phyloP scores from a whole-genome alignment of 2,113 vertebrate genomes.

The Ptychochromis oligacanthus region DNA sequence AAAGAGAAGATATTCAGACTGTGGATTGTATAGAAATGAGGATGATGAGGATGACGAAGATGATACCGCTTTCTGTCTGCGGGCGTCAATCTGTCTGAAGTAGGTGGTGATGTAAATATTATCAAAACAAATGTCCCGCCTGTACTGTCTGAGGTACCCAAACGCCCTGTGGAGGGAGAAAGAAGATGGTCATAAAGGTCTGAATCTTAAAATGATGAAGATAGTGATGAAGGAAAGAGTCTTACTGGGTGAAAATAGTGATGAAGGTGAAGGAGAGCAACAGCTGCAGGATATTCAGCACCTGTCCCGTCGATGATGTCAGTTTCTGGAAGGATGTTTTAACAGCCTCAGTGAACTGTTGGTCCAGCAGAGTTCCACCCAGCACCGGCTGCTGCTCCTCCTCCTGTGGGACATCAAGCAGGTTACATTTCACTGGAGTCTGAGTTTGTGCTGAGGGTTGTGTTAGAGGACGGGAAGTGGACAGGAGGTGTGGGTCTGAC shows the following conservation, averaged over 20 bases:
- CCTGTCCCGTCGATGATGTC: rapidly evolving
- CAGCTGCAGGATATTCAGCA: slow-evolving; percentile 38
- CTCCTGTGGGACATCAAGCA: slow-evolving; percentile 35
- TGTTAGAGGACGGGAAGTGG: neutral
- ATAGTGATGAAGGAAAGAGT: neutral
- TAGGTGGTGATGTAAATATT: slow-evolving; percentile 68
- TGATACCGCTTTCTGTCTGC: slow-evolving; percentile 42
- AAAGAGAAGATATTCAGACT: neutral
- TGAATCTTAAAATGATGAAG: neutral
- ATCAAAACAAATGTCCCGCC: slow-evolving; percentile 59
- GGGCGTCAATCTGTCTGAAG: slow-evolving; percentile 62
- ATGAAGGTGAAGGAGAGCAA: slow-evolving; percentile 62
- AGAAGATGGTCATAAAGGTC: neutral
- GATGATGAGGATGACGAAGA: neutral
- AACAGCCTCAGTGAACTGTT: slow-evolving; percentile 29
- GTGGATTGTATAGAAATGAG: neutral
- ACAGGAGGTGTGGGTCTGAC: slow-evolving; percentile 48
- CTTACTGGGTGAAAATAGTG: slow-evolving; percentile 60
- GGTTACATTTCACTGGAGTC: neutral
- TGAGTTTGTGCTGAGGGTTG: neutral
- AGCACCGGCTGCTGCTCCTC: slow-evolving; percentile 37
- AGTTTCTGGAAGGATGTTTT: slow-evolving; percentile 17
- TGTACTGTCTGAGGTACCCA: slow-evolving; percentile 47
- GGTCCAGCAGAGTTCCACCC: slow-evolving; percentile 5
- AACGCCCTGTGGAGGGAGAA: slow-evolving; percentile 42